Evolutionary conservation across 1,140 invertebrate genomes (phyloP).

Genomic region (Drosophila lini): DNA sequence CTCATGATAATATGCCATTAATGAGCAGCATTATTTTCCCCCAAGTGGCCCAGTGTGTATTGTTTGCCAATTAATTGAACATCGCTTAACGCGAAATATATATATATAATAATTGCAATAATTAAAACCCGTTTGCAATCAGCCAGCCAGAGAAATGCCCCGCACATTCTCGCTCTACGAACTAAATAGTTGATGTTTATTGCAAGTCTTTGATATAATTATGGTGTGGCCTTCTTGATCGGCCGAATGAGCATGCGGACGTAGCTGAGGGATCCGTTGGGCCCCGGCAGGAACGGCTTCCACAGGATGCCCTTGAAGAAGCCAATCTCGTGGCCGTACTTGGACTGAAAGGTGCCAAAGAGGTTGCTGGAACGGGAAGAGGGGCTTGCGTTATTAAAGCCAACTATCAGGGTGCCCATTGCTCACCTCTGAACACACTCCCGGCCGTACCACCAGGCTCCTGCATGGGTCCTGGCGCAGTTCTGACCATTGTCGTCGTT

Average conservation of each 20-base stretch:
- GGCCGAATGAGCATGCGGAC: slow-evolving; percentile 70
- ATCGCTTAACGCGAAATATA: slow-evolving; percentile 41
- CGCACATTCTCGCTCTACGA: neutral
- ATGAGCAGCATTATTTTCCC: slow-evolving; percentile 40
- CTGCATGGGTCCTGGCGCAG: slow-evolving; percentile 87
- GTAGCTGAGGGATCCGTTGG: slow-evolving; percentile 57
- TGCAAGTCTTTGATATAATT: slow-evolving; percentile 19
- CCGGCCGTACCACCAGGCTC: slow-evolving; percentile 88
- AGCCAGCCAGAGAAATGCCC: slow-evolving; percentile 6
- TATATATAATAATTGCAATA: slow-evolving; percentile 34
- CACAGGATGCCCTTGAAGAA: slow-evolving; percentile 67
- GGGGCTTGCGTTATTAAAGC: too few relatives aligned
- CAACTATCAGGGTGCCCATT: too few relatives aligned
- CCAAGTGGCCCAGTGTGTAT: neutral
- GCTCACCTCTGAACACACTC: slow-evolving; percentile 68
- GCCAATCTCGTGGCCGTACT: slow-evolving; percentile 48
- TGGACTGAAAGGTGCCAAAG: slow-evolving; percentile 62
- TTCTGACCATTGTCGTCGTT: slow-evolving; percentile 89
- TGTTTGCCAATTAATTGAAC: slow-evolving; percentile 54
- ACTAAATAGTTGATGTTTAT: slow-evolving; percentile 11
- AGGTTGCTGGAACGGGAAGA: slow-evolving; percentile 46
- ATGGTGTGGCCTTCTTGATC: slow-evolving; percentile 7
- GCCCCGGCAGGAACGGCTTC: slow-evolving; percentile 59
- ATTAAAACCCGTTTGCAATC: slow-evolving; percentile 52
- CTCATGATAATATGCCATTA: slow-evolving; percentile 52